Evolutionary conservation across 2,888 invertebrate species (phyloP), one percentile per base, ranked within the genome.

Genomic region (Caenorhabditis parvicauda): DNA sequence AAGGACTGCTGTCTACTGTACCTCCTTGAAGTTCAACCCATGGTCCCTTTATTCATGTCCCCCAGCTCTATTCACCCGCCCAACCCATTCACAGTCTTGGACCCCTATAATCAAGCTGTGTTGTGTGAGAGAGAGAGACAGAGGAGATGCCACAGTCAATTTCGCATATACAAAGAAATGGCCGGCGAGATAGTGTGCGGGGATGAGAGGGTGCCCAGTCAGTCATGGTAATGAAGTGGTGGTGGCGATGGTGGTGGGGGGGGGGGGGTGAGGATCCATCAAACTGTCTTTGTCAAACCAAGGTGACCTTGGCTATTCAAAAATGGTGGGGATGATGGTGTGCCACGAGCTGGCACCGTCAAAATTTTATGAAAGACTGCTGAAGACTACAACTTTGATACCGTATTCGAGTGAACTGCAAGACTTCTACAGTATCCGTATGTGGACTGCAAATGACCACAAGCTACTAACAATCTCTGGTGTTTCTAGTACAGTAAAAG

Each of bases 31-130:
- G 49, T 14, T 17, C 25, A 45, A 28, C 5, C 37, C 37, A 47
- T 60, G 53, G 55, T 60, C 60, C 55, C 52, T 60, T 53, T 46
- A 55, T 49, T 37, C 43, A 28, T 47, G 44, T 53, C 39, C 47
- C 4, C 45, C 12, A 9, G 9, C 25, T 25, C 21, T n/a, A 17
- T 25, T n/a, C 28, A 27, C 21, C 19, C 17, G 27, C 28, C 6
- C 42, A 24, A 7, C 22, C 14, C 22, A 22, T 3, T 19, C 28
- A 49, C 50, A 51, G 54, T 55, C 43, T 44, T 59, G 59, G 53
- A 54, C 51, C 51, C 51, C 50, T 56, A 53, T 49, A 49, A 53
- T 52, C 52, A 52, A 53, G 52, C 42, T 48, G 46, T 39, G 42
- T 43, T 42, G 51, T 52, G 43, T 38, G 39, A 44, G 44, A 32